Evolutionary conservation across 2,888 invertebrate genomes (phyloP), one percentile per base, ranked within the genome.

Genomic region (Netelia melanura): DNA sequence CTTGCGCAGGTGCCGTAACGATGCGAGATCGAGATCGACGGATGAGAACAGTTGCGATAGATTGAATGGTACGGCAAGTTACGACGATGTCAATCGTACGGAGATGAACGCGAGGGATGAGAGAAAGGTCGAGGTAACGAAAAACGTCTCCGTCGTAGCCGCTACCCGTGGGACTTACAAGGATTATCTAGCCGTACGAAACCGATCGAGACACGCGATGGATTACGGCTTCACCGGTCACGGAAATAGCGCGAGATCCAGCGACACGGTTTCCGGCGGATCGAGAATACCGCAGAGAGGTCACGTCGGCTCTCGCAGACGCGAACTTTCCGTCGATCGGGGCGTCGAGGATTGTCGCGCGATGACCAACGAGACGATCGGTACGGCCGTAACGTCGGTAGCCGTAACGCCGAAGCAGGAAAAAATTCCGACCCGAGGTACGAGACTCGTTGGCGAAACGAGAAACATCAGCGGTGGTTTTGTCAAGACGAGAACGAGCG

Each of bases 51-150:
- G 88, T 5, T 86, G 87, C 21, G 89, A 91, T 5, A 88, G 88
- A 43, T 30, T 90, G 56, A 91, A 91, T 84, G 90, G 85, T n/a
- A 91, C 92, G 5, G 89, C 91, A 3, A 92, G 92, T 61, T 92
- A 91, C 86, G 92, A 92, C 81, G 91, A 92, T 48, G 86, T 92
- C 1, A 91, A 89, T 52, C 90, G 89, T 9, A 87, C 89, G 21
- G 89, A 89, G 64, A 25, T 38, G 38, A 38, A n/a, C 0, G 76
- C 83, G 30, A 89, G 86, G 62, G 17, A 64, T 43, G 90, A 90
- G 3, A 87, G 86, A 8, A 88, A 84, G 23, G 71, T 78, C 30
- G 88, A 89, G 38, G 89, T 88, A 77, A 86, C 88, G 5, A 91
- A 88, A 70, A 85, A 85, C 62, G 56, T 68, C 64, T 85, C 90